Evolutionary conservation across 92 coral and sea anemone species (phyloP).

Genomic region (Phenganax subtilis): DNA sequence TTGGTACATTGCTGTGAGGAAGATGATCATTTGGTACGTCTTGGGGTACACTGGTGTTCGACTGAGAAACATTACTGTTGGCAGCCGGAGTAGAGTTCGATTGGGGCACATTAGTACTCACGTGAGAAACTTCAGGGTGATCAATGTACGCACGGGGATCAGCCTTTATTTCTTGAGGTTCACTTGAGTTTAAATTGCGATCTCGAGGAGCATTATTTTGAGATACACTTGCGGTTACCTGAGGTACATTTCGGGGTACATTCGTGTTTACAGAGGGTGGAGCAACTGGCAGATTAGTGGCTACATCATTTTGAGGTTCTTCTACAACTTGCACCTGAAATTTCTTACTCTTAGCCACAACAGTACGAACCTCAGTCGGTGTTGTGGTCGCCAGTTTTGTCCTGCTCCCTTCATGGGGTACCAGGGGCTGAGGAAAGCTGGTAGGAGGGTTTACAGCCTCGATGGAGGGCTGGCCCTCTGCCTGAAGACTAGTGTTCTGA

Average conservation of each 20-base stretch:
- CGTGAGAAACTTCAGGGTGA: background rate
- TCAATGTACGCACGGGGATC: background rate
- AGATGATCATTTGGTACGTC: background rate
- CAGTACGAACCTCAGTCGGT: constrained; percentile 32
- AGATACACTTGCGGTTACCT: too few relatives aligned
- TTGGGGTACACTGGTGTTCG: background rate
- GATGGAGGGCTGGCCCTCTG: background rate
- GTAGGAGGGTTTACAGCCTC: constrained; percentile 21
- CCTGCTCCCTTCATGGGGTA: constrained; percentile 2
- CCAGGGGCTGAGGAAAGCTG: constrained; percentile 10
- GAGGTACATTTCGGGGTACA: background rate
- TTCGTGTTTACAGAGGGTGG: background rate
- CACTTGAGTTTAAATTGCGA: background rate
- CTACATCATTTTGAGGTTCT: constrained; percentile 1
- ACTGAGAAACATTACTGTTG: too few relatives aligned
- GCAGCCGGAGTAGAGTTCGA: background rate
- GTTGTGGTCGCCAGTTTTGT: constrained; percentile 3
- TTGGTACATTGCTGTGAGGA: background rate
- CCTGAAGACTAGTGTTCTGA: background rate
- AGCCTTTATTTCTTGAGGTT: background rate
- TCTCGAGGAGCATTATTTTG: background rate
- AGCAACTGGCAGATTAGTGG: background rate
- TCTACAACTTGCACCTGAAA: constrained; percentile 32
- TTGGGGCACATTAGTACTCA: background rate
- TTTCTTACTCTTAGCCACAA: constrained; percentile 28